Evolutionary conservation across 2,113 vertebrate species (phyloP).

Genomic region (Vulpes ferrilata): DNA sequence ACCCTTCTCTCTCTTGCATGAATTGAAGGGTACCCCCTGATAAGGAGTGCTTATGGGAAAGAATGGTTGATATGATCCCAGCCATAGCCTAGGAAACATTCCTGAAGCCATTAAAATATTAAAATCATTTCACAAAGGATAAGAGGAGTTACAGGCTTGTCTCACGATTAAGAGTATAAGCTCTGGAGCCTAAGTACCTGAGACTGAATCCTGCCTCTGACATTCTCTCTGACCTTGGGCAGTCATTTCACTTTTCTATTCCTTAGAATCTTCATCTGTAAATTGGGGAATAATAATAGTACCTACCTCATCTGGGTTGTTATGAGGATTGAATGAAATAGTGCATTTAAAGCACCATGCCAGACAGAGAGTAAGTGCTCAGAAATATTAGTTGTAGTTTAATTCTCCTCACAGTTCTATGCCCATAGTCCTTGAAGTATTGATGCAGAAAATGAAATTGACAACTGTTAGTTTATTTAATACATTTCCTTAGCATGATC

Average conservation of each 20-base stretch:
- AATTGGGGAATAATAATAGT: slow-evolving; percentile 2
- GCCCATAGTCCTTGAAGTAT: background rate
- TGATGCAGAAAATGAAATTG: slow-evolving; percentile 15
- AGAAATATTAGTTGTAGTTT: slow-evolving; percentile 23
- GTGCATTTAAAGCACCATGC: background rate
- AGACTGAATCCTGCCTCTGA: background rate
- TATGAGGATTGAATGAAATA: background rate
- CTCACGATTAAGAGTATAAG: background rate
- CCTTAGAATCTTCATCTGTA: background rate
- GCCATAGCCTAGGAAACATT: slow-evolving; percentile 15
- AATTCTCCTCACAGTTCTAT: slow-evolving; percentile 1
- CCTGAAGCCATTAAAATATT: background rate
- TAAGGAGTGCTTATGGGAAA: slow-evolving; percentile 23
- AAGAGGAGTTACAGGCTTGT: background rate
- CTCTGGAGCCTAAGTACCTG: background rate
- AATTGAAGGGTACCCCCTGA: background rate
- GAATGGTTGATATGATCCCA: slow-evolving; percentile 7
- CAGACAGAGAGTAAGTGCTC: background rate
- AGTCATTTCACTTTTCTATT: background rate
- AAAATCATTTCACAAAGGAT: slow-evolving; percentile 53
- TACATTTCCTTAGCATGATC: background rate
- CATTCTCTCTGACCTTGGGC: background rate
- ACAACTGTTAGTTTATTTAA: slow-evolving; percentile 15
- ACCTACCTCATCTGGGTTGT: background rate
- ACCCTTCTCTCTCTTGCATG: background rate